Conservation (phyloP, 53 echinoderm and acorn worm species). For the Apostichopus leukothele region DNA sequence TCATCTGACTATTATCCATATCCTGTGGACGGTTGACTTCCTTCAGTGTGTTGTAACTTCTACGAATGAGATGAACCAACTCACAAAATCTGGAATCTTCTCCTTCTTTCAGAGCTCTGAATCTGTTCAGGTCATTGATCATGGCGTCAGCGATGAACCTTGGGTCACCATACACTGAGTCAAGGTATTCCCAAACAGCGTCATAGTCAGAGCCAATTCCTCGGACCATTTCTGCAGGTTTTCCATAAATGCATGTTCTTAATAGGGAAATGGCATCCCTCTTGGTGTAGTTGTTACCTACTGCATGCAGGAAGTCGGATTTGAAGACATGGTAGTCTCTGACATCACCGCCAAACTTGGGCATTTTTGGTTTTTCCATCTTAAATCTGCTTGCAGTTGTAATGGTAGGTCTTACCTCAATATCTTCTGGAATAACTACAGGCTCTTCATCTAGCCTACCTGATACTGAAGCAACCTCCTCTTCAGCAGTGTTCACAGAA, state of each 20-base stretch:
- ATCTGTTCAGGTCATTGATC: slow-evolving; percentile 58
- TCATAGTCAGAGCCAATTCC: slow-evolving; percentile 60
- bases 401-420: not conserved
- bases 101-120: slow-evolving; percentile 49
- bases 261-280: slow-evolving; percentile 45
- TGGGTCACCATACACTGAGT: slow-evolving; percentile 65
- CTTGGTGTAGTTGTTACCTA: slow-evolving; percentile 33
- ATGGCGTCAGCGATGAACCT: slow-evolving; percentile 62
- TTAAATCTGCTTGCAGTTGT: not conserved
- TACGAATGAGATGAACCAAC: slow-evolving; percentile 55
- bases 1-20: slow-evolving; percentile 60
- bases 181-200: slow-evolving; percentile 62
- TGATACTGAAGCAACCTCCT: not conserved
- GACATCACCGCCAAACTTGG: slow-evolving; percentile 57
- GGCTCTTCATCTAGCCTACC: not conserved
- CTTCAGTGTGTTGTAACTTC: slow-evolving; percentile 63
- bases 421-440: not conserved
- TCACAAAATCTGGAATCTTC: slow-evolving; percentile 72
- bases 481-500: not conserved
- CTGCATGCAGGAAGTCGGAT: slow-evolving; percentile 56
- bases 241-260: slow-evolving; percentile 55
- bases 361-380: slow-evolving; percentile 58
- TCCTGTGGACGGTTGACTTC: slow-evolving; percentile 50
- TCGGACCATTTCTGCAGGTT: slow-evolving; percentile 56
- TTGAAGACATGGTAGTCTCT: slow-evolving; percentile 52